Conservation (phyloP, 2,113 vertebrate genomes). For the Silurus glanis region DNA sequence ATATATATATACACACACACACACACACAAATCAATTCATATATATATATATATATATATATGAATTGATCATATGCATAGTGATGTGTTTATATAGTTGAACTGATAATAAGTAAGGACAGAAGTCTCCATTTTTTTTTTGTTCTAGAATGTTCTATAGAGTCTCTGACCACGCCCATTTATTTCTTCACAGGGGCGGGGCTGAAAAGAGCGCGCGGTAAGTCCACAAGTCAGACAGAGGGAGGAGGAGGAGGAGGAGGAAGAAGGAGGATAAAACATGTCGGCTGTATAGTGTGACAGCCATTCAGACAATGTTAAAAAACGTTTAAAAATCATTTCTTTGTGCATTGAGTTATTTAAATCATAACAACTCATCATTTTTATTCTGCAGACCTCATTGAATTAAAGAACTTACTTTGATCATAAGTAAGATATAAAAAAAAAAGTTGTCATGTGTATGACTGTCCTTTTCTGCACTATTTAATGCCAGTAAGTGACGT, state of each 20-base stretch:
- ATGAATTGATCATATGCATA: not conserved
- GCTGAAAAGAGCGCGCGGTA: slow-evolving; percentile 1
- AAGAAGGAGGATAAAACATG: not conserved
- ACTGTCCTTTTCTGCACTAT: not conserved
- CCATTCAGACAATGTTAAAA: not conserved
- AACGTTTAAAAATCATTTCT: not conserved
- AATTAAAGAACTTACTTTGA: not conserved
- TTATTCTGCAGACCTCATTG: not conserved
- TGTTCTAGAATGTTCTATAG: slow-evolving; percentile 1
- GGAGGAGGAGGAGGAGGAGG: not conserved
- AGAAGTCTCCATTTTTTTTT: not conserved
- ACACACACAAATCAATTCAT: no score
- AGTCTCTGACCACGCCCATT: slow-evolving; percentile 28
- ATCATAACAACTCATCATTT: not conserved
- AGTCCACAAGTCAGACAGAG: not conserved
- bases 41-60: no score
- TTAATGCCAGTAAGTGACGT: not conserved
- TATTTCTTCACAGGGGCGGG: slow-evolving; percentile 1
- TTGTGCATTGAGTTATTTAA: not conserved
- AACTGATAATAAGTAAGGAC: not conserved
- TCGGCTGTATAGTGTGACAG: not conserved
- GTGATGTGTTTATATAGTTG: not conserved
- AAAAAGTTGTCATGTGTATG: not conserved
- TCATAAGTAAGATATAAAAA: no score
- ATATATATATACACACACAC: no score